Percentiles rank a stretch among this genome's conserved stretches.
Conservation (phyloP, 1,140 invertebrate genomes). For the Ptiloglossa arizonensis region DNA sequence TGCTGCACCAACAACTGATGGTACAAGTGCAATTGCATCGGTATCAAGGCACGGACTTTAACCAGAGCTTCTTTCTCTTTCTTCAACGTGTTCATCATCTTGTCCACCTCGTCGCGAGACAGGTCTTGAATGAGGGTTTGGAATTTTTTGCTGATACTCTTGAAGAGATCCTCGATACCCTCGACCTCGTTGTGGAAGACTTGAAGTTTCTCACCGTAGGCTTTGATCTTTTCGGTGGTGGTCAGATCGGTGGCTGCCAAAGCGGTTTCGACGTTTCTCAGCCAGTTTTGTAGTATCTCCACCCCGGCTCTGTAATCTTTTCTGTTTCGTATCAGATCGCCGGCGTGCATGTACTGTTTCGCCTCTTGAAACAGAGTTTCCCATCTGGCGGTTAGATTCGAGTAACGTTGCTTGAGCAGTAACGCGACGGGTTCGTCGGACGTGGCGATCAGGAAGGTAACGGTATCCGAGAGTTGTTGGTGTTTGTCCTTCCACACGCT, state of each 20-base stretch:
- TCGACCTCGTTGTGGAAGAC: conserved; percentile 91
- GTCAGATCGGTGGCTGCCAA: conserved; percentile 87
- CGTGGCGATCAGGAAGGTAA: conserved; percentile 93
- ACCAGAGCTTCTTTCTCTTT: conserved; percentile 94
- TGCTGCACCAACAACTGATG: conserved; percentile 94
- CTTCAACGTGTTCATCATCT: conserved; percentile 94
- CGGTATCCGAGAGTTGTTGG: conserved; percentile 90
- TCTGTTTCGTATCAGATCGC: conserved; percentile 91
- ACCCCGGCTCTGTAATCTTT: conserved; percentile 91
- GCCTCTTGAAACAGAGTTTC: conserved; percentile 91
- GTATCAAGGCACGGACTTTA: conserved; percentile 89
- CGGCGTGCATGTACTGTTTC: conserved; percentile 93
- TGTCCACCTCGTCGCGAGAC: conserved; percentile 94
- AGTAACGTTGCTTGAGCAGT: conserved; percentile 89
- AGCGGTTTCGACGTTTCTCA: conserved; percentile 88
- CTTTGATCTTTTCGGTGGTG: conserved; percentile 89
- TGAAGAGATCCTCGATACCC: conserved; percentile 94
- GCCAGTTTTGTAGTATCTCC: conserved; percentile 89
- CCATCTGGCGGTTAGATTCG: conserved; percentile 88
- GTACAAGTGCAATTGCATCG: conserved; percentile 89
- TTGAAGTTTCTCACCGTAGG: conserved; percentile 91
- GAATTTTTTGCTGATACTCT: conserved; percentile 93
- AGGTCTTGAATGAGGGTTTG: conserved; percentile 94
- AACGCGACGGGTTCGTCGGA: conserved; percentile 90
- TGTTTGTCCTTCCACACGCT: conserved; percentile 94